Evolutionary conservation across 2,888 invertebrate species (phyloP), one percentile per base, ranked within the genome.

Genomic region (Eucriotettix oculatus): DNA sequence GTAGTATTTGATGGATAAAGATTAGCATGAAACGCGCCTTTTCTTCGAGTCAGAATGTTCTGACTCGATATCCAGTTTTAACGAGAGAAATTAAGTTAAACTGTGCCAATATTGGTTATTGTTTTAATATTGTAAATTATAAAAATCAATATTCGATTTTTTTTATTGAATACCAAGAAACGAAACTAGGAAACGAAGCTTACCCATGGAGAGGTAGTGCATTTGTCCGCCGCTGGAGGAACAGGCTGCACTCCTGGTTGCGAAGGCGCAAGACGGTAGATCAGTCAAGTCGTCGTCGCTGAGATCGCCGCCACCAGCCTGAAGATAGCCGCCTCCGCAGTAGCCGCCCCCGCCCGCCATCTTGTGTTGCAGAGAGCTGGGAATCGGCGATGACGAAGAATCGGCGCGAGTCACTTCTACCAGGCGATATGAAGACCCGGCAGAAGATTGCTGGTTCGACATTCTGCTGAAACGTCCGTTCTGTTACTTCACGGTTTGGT

Each of bases 261-360:
- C 90, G 72, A 89, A 90, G 61, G 88, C 86, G 72, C 90, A 90
- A 52, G 89, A 88, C 0, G 89, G 89, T 66, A 90, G 76, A 67
- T 90, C 90, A 9, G 82, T 75, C 14, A 86, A 79, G 68, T 81
- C 73, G 69, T 84, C 81, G 74, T 80, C 81, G 60, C 77, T 79
- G 54, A 79, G 72, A 64, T 80, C 80, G 58, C 60, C 52, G n/a
- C 61, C 48, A 56, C 58, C 55, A 5, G 14, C 2, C 14, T 48
- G 48, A 2, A 14, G 48, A 12, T 48, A n/a, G 12, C 14, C 14
- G 14, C n/a, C 14, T 2, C 12, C 48, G 48, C n/a, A 48, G 48
- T 48, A 48, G 14, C 48, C 48, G 14, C 14, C 48, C 9, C 48
- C 48, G 14, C 14, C 48, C 12, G 48, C n/a, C 48, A 48, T n/a